Percentiles rank a stretch among this genome's conserved stretches.
These are phyloP conservation scores for Leptura quadrifasciata DNA, from an alignment of 2,888 invertebrate species.

Conservation along the genomic window DNA sequence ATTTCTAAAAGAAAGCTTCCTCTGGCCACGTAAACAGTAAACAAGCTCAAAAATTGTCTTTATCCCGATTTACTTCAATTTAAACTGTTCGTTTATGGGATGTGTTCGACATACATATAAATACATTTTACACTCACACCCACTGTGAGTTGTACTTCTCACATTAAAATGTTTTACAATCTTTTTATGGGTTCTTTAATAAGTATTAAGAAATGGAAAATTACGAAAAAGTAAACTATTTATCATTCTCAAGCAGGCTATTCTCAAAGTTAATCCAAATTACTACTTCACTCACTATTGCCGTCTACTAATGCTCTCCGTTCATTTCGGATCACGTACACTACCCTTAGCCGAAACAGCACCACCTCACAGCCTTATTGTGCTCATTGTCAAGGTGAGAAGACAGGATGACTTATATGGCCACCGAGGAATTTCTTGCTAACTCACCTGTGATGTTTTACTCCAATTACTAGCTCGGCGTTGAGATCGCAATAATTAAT, in stretches of 20 bases:
- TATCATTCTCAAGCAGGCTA: conserved; percentile 30
- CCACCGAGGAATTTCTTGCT: conserved; percentile 44
- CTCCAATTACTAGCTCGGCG: background rate
- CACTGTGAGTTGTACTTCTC: background rate
- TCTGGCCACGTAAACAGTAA: too few relatives aligned
- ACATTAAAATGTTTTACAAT: background rate
- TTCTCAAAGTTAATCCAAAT: conserved; percentile 34
- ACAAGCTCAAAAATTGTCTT: too few relatives aligned
- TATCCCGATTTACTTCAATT: too few relatives aligned
- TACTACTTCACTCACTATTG: conserved; percentile 32
- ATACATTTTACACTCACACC: background rate
- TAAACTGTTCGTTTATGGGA: too few relatives aligned
- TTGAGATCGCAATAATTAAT: conserved; percentile 17
- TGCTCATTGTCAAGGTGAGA: conserved; percentile 52
- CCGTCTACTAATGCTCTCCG: conserved; percentile 48
- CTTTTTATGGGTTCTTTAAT: background rate
- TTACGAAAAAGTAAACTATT: conserved; percentile 37
- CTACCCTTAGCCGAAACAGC: conserved; percentile 48
- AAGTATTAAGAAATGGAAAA: conserved; percentile 12
- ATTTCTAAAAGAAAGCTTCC: too few relatives aligned
- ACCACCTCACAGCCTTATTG: conserved; percentile 49
- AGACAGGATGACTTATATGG: conserved; percentile 43
- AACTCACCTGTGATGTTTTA: conserved; percentile 33
- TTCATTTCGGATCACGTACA: conserved; percentile 51
- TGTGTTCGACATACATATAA: too few relatives aligned